Percentiles rank a stretch among this genome's conserved stretches.
Evolutionary conservation across 2,888 invertebrate genomes (phyloP).

Genomic region (Branchellion lobata): DNA sequence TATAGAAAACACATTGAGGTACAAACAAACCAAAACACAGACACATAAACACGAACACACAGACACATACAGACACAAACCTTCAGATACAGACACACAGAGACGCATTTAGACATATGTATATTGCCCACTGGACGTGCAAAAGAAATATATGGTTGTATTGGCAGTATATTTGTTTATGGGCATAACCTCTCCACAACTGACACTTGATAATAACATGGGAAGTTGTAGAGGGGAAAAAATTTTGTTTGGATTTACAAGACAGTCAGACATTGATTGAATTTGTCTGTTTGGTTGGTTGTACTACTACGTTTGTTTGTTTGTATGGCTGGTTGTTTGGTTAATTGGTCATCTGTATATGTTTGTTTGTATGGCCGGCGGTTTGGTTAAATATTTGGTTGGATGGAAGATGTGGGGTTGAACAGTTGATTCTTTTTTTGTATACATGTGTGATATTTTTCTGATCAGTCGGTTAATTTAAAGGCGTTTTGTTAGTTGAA

Average conservation of each 20-base stretch:
- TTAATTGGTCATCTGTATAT: background rate
- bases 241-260: too few relatives aligned
- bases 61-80: background rate
- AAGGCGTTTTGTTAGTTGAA: too few relatives aligned
- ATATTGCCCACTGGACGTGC: background rate
- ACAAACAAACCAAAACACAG: background rate
- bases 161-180: too few relatives aligned
- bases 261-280: too few relatives aligned
- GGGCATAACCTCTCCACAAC: too few relatives aligned
- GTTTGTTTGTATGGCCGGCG: background rate
- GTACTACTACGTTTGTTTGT: background rate
- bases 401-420: too few relatives aligned
- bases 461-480: too few relatives aligned
- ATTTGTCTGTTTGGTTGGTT: too few relatives aligned
- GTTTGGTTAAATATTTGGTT: background rate
- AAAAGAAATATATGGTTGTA: background rate
- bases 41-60: background rate
- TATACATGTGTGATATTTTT: too few relatives aligned
- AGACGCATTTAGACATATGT: background rate
- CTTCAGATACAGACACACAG: background rate
- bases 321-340: background rate
- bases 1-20: background rate
- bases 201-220: too few relatives aligned
- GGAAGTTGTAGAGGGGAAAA: too few relatives aligned
- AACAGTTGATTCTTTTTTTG: too few relatives aligned